Base-by-base conservation (phyloP, 2,113 vertebrate genomes). In the Grammomys dolichurus region DNA sequence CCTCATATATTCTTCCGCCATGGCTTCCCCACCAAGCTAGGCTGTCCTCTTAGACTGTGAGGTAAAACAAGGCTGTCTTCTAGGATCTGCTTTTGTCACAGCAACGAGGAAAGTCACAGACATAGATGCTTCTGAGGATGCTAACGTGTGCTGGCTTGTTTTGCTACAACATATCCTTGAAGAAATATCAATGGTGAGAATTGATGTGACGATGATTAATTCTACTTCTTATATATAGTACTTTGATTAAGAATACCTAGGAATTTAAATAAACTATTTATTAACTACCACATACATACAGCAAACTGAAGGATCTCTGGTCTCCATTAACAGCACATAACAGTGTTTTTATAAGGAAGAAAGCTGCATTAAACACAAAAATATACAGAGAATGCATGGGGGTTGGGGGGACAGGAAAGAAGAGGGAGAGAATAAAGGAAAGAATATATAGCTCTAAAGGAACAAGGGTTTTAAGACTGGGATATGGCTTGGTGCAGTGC, bases 101-200 rank as follows among this genome's bases (percentile, higher is more conserved):
- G 56, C 43, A 13, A 65, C 19, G 63, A 48, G 84, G 40, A 33
- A 67, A 69, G 43, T 69, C 56, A 86, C 60, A 46, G 65, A 48
- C 36, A 5, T 16, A 33, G 63, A 80, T 65, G 28, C 24, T 84
- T 82, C 82, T 76, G 75, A 93, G 87, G 40, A 86, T 58, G 89
- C 56, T 67, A 87, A 76, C 58, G 72, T 58, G 73, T 56, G 7
- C 51, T 77, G 36, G 20, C 82, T 95, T 95, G 75, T 90, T 95
- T 97, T 94, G 80, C 72, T 78, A 94, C 95, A 86, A 46, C 56
- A 13, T n/a, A 84, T 88, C 73, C 80, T 93, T 82, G 24, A 73
- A 93, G 4, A 75, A 92, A 89, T 96, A 82, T 48, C 80, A 95
- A 93, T 54, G 26, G 51, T 36, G 94, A 80, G 70, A 0, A 26